Base-by-base conservation (phyloP, 2,888 invertebrate species). In the Pristionchus mayeri region DNA sequence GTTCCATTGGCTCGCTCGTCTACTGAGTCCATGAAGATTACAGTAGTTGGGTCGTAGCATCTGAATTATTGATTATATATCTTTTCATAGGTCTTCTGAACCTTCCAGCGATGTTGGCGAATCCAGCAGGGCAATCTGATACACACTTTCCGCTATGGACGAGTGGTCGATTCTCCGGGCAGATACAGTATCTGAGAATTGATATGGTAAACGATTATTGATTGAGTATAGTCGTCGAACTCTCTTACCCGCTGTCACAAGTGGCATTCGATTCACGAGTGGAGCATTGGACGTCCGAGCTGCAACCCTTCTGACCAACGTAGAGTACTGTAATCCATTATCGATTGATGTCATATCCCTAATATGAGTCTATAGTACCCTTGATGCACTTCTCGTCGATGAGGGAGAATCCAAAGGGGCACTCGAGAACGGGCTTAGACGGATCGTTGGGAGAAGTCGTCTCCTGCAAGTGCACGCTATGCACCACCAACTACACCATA, bases 11-110 rank as follows among this genome's bases (percentile, higher is more conserved):
- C 88, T 40, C 92, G 86, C 37, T 92, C 91, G 67, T 92, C 91
- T 0, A 92, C 92, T n/a, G 92, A 92, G 78, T 92, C 92, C 92
- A 92, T 92, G 88, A 92, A 92, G 67, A 92, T 92, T 30, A 92
- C 90, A 6, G 92, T 92, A 21, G 92, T 92, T 54, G 92, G 90
- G 80, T 92, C 92, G 84, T 92, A 92, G 83, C 92, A 92, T 71
- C 91, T 87, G 57, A 18, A 85, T 60, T 82, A 34, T 52, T 16
- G 57, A 48, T 13, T 48, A 6, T 37, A 18, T 80, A 80, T 78
- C 34, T 50, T 52, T 78, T 24, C 52, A 34, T 9, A 4, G 6
- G 34, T 81, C 24, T 2, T 4, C 75, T n/a, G 0, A 63, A 86
- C 86, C 90, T 87, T 86, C 91, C 91, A 81, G 92, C 92, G 79